A percentile compares a stretch with the other conserved stretches of the same genome.
Conservation (phyloP, 2,797 vertebrate species). For the Florisuga fusca region DNA sequence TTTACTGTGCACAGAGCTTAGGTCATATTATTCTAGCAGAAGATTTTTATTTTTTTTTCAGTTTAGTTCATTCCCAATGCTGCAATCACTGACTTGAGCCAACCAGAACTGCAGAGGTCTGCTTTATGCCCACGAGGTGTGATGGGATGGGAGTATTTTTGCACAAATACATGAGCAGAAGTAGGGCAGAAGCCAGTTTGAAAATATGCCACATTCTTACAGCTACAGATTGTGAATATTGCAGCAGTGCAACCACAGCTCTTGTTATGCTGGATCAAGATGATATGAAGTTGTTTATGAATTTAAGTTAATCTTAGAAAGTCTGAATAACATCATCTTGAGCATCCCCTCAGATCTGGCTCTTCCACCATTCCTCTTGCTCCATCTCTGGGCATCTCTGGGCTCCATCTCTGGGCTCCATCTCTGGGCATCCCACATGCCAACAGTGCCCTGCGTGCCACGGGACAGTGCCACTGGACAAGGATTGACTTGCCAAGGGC, state of each 20-base stretch:
- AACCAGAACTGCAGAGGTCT: background rate
- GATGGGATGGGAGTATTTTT: background rate
- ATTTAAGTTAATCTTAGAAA: background rate
- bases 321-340: background rate
- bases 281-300: background rate
- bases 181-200: background rate
- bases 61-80: background rate
- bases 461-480: background rate
- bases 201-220: background rate
- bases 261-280: background rate
- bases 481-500: background rate
- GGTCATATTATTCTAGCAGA: background rate
- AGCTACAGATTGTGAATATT: background rate
- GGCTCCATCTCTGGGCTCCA: background rate
- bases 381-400: background rate
- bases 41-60: background rate
- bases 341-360: background rate
- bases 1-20: background rate
- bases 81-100: background rate
- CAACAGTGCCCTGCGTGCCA: background rate
- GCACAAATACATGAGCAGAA: fast-evolving
- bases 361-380: background rate
- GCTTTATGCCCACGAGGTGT: background rate
- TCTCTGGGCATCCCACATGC: fast-evolving
- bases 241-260: background rate